Evolutionary conservation across 2,797 vertebrate species (phyloP).

Genomic region (Onychomys torridus): DNA sequence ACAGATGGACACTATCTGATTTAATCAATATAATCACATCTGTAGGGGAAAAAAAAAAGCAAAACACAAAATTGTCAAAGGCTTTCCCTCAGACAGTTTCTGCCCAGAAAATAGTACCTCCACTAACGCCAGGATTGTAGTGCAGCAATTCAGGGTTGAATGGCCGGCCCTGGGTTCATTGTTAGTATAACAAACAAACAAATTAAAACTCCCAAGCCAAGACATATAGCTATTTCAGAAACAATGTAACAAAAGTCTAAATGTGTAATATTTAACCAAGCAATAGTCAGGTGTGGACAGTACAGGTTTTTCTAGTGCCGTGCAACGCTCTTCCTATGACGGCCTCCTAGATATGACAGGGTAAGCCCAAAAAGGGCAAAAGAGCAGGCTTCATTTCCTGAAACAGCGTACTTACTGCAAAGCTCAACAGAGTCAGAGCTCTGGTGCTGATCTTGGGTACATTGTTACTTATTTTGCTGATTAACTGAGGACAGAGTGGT

Average conservation of each 20-base stretch:
- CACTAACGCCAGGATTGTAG: neutral
- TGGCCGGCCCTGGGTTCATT: neutral
- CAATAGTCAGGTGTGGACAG: neutral
- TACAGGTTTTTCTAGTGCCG: constrained; percentile 21
- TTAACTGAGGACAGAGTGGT: neutral
- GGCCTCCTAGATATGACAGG: neutral
- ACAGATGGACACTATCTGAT: constrained; percentile 95
- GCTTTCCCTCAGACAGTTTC: constrained; percentile 58
- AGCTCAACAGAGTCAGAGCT: neutral
- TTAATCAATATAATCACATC: constrained; percentile 97
- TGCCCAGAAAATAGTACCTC: constrained; percentile 39
- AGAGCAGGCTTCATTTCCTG: neutral
- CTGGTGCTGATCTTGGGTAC: neutral
- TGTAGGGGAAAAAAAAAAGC: constrained; percentile 83
- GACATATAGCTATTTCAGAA: constrained; percentile 42
- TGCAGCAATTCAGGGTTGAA: neutral
- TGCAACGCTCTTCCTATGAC: neutral
- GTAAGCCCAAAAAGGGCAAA: neutral
- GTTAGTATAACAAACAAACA: neutral
- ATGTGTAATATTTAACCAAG: constrained; percentile 48
- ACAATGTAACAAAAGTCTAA: constrained; percentile 55
- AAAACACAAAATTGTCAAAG: constrained; percentile 62
- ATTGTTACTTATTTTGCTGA: too few species aligned
- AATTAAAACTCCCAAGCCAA: neutral
- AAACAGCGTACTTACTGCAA: constrained; percentile 9